phyloP scores from a whole-genome alignment of 2,797 vertebrate species.

The Hirundo rustica region DNA sequence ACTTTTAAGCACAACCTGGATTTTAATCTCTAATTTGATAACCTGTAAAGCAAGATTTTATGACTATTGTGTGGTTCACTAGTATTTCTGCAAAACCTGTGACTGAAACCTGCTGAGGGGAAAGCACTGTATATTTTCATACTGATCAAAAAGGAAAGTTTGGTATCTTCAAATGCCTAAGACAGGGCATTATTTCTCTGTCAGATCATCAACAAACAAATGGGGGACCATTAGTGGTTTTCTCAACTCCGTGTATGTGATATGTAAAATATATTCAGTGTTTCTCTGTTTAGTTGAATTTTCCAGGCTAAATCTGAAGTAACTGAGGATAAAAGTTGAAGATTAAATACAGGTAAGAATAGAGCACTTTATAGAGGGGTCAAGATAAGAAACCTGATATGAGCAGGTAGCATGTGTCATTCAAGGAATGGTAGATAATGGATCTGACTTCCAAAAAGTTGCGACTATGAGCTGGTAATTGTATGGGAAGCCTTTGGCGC shows the following conservation, averaged over 20 bases:
- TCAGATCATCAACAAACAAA: neutral
- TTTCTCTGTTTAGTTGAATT: neutral
- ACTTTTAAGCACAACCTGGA: neutral
- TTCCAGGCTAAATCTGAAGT: neutral
- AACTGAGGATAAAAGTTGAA: neutral
- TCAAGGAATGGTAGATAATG: neutral
- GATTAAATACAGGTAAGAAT: neutral
- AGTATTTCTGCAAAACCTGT: neutral
- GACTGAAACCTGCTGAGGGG: neutral
- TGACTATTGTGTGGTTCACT: neutral
- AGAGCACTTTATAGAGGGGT: neutral
- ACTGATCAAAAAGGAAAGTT: neutral
- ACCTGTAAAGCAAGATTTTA: neutral
- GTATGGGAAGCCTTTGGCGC: neutral
- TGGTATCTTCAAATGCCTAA: neutral
- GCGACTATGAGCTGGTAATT: neutral
- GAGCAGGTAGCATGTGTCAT: neutral
- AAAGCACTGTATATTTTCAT: neutral
- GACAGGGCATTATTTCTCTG: neutral
- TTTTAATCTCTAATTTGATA: slow-evolving; percentile 6
- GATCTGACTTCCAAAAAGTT: neutral
- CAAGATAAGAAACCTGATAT: neutral
- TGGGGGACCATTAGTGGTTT: neutral
- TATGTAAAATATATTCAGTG: neutral
- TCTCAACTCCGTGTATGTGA: neutral